phyloP scores from a whole-genome alignment of 1,140 invertebrate genomes.

The Cylas formicarius region DNA sequence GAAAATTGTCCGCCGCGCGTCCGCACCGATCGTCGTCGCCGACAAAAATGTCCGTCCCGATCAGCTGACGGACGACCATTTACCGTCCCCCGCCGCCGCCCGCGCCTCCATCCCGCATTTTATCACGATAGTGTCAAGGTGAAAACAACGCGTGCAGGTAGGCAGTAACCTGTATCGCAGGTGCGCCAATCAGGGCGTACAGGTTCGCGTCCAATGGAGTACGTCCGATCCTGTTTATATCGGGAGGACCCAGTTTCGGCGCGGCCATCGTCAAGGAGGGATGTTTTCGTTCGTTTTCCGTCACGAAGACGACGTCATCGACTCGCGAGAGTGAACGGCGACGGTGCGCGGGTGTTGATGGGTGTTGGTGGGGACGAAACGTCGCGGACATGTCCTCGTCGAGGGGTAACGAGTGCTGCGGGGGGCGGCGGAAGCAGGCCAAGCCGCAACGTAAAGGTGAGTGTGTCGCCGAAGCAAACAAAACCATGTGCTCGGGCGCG shows the following conservation, averaged over 20 bases:
- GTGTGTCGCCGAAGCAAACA: background rate
- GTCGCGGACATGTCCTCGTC: slow-evolving; percentile 21
- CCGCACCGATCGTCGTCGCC: slow-evolving; percentile 1
- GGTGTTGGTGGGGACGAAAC: slow-evolving; percentile 20
- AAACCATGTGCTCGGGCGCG: no score
- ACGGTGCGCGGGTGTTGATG: slow-evolving; percentile 29
- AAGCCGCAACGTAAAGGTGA: slow-evolving; percentile 40
- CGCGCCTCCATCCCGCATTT: no score
- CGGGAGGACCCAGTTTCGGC: slow-evolving; percentile 23
- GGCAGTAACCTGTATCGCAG: slow-evolving; percentile 41
- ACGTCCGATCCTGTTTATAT: slow-evolving; percentile 36
- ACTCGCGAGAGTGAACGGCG: slow-evolving; percentile 4
- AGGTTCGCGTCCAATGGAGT: slow-evolving; percentile 39
- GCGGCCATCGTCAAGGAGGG: slow-evolving; percentile 31
- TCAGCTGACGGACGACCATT: slow-evolving; percentile 35
- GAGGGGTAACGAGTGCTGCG: slow-evolving; percentile 25
- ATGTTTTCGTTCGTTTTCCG: slow-evolving; percentile 28
- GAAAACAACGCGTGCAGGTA: slow-evolving; percentile 30
- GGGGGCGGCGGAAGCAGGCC: slow-evolving; percentile 39
- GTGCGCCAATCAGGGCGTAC: slow-evolving; percentile 37
- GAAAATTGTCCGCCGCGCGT: slow-evolving; percentile 1
- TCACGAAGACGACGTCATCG: slow-evolving; percentile 3
- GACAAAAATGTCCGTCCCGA: slow-evolving; percentile 31
- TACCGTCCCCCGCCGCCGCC: slow-evolving; percentile 3
- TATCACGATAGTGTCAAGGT: slow-evolving; percentile 15